These are phyloP conservation scores for Zootoca vivipara DNA, from an alignment of 2,113 vertebrate genomes.

Conservation along the genomic window DNA sequence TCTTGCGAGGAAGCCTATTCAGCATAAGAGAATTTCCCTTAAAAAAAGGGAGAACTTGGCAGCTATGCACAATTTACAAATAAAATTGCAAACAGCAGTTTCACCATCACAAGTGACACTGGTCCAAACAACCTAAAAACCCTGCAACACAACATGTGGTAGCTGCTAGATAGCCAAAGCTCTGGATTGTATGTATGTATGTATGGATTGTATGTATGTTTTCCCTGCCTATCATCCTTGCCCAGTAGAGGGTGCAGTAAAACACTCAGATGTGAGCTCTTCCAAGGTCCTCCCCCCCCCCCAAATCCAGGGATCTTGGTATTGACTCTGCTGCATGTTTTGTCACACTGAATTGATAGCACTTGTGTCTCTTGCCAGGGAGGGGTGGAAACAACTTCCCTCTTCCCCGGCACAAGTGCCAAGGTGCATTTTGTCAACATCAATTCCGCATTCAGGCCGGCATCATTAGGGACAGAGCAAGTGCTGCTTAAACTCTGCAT, in stretches of 20 bases:
- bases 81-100: background rate
- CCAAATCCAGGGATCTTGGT: background rate
- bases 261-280: background rate
- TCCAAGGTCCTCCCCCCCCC: rapidly evolving
- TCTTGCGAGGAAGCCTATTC: too few species aligned
- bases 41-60: too few species aligned
- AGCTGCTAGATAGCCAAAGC: background rate
- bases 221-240: too few species aligned
- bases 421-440: constrained; percentile 69
- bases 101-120: background rate
- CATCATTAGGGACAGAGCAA: constrained; percentile 34
- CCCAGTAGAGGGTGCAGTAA: background rate
- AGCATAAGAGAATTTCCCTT: too few species aligned
- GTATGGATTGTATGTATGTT: background rate
- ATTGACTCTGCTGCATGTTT: rapidly evolving
- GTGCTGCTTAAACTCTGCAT: constrained; percentile 45
- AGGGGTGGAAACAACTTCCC: background rate
- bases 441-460: constrained; percentile 50
- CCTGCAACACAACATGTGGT: background rate
- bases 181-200: too few species aligned
- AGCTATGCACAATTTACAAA: too few species aligned
- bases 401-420: background rate
- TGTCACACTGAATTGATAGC: background rate
- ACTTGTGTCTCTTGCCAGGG: background rate
- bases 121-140: background rate